These are phyloP conservation scores for Graphium colonna DNA, from an alignment of 2,888 invertebrate species.

Conservation along the genomic window DNA sequence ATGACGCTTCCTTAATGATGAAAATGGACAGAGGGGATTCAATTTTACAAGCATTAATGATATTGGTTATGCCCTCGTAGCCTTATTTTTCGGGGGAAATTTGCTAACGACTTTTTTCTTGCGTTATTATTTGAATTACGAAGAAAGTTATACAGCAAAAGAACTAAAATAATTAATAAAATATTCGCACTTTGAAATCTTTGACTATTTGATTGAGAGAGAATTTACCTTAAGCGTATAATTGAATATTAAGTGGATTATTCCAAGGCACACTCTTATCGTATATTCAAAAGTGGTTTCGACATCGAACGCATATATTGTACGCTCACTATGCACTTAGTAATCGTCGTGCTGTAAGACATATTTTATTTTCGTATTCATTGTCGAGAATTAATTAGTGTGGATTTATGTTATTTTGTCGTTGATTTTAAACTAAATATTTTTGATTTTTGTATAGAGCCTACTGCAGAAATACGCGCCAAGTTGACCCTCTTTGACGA, in stretches of 20 bases:
- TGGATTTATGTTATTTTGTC: conserved; percentile 71
- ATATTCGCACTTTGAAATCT: too few relatives aligned
- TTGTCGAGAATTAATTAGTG: conserved; percentile 76
- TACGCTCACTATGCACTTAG: conserved; percentile 76
- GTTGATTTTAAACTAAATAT: conserved; percentile 57
- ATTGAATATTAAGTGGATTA: conserved; percentile 11
- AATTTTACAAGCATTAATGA: conserved; percentile 38
- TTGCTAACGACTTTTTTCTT: conserved; percentile 8
- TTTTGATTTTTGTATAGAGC: conserved; percentile 58
- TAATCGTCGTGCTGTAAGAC: conserved; percentile 77
- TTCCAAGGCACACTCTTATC: conserved; percentile 46
- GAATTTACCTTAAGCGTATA: not conserved
- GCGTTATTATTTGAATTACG: conserved; percentile 25
- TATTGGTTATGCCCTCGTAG: conserved; percentile 34
- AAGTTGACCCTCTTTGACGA: conserved; percentile 30
- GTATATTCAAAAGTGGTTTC: conserved; percentile 50
- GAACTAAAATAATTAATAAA: too few relatives aligned
- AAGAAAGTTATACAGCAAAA: too few relatives aligned
- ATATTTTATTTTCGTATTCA: conserved; percentile 70
- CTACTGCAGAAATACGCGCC: conserved; percentile 43
- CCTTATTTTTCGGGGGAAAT: conserved; percentile 2
- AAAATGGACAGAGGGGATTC: conserved; percentile 35
- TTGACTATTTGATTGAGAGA: too few relatives aligned
- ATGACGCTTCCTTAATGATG: conserved; percentile 25
- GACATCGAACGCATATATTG: conserved; percentile 52